Base-by-base conservation (phyloP, 2,113 vertebrate species). In the Chaetops frenatus region DNA sequence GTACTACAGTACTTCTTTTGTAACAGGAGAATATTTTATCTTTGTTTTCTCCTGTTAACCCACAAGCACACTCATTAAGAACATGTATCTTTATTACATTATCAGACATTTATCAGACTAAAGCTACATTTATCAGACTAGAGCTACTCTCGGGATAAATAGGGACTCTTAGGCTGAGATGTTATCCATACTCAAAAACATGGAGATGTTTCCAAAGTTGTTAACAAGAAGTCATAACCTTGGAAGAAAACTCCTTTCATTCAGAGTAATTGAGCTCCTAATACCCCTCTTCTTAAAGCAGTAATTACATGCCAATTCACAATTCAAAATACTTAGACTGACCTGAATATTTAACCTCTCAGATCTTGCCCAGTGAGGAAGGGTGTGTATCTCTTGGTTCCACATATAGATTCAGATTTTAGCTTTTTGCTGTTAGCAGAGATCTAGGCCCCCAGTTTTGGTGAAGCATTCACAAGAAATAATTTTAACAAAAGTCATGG, bases 371-470 rank as follows among this genome's bases (percentile, higher is more conserved):
- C 56, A 47, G 0, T 53, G 10, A 40, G 21, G 38, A 76, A 87
- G 36, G 27, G 4, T 47, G 25, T 0, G 0, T 31, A 56, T 17
- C 4, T 62, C 19, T 29, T 56, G 3, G 5, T 64, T 90, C 15
- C n/a, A 53, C 7, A 42, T 7, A n/a, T 3, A 58, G 28, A 86
- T 45, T 69, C 23, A 33, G 11, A 78, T 40, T 51, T 38, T 54
- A 12, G 8, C 17, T 93, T 88, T 88, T 54, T 7, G 1, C 6
- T 66, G 2, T 44, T 60, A 28, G 12, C 25, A 51, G 58, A 61
- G 19, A 36, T 10, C 0, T 13, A 80, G 20, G 36, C 12, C 7
- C 21, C 5, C 22, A 25, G 16, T 73, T 89, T 86, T n/a, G n/a
- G 31, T 15, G 11, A 12, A 14, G 6, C 33, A 76, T 61, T 79